These are phyloP conservation scores for Diaphora mendica DNA, from an alignment of 2,888 invertebrate species.

Conservation along the genomic window DNA sequence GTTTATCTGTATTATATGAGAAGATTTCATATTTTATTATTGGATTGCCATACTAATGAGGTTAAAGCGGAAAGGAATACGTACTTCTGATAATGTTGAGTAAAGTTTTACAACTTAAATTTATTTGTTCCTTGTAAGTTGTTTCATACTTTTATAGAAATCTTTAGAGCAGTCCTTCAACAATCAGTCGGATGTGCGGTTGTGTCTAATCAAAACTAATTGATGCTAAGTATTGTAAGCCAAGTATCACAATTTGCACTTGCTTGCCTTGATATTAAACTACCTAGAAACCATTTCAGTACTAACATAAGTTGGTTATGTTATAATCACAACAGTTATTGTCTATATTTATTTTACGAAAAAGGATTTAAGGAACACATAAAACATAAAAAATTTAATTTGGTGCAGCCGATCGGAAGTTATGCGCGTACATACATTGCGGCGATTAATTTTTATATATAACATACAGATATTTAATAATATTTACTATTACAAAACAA, in stretches of 20 bases:
- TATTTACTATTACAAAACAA: no score
- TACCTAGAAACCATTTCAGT: neutral
- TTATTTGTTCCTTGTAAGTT: neutral
- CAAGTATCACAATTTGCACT: neutral
- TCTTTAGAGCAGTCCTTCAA: neutral
- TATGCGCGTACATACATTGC: no score
- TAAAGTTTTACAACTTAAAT: neutral
- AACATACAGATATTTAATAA: no score
- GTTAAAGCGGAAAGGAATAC: neutral
- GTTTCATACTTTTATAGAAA: neutral
- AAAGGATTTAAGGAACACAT: no score
- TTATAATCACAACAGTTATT: no score
- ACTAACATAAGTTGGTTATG: no score
- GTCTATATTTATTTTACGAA: no score
- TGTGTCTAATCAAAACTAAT: neutral
- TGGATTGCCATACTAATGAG: neutral
- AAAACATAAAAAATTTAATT: no score
- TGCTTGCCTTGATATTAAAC: neutral
- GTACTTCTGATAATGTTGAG: neutral
- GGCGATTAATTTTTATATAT: no score
- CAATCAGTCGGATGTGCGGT: neutral
- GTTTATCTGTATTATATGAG: neutral
- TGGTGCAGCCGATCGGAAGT: no score
- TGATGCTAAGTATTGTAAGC: neutral
- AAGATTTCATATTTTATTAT: neutral